Percentiles rank a stretch among this genome's conserved stretches.
Conservation (phyloP, 23 tunicate genomes). For the Phallusia fumigata region DNA sequence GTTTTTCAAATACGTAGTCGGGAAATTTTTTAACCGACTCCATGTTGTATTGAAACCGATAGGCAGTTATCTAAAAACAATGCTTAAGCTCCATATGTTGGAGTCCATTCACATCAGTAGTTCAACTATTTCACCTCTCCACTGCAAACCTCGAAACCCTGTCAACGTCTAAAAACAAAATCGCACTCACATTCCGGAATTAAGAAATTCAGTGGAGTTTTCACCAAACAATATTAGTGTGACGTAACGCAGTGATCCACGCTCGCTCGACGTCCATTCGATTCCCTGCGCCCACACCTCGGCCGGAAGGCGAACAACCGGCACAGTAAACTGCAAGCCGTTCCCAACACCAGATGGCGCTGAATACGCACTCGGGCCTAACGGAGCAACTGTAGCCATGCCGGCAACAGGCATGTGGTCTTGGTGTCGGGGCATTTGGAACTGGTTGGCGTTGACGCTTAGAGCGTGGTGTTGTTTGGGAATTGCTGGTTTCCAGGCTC, state of each 20-base stretch:
- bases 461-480: not conserved
- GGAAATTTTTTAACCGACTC: too few relatives aligned
- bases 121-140: too few relatives aligned
- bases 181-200: not conserved
- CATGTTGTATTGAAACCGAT: too few relatives aligned
- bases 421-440: not conserved
- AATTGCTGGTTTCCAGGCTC: not conserved
- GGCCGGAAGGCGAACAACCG: not conserved
- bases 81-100: too few relatives aligned
- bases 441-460: not conserved
- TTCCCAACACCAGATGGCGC: not conserved
- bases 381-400: not conserved
- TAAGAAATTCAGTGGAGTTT: not conserved
- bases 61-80: too few relatives aligned
- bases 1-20: too few relatives aligned
- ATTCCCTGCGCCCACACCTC: not conserved
- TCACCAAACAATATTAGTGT: not conserved
- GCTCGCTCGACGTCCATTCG: not conserved
- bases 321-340: not conserved
- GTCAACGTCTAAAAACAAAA: too few relatives aligned
- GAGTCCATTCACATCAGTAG: too few relatives aligned
- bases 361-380: not conserved
- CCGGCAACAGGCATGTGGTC: not conserved
- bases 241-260: conserved; percentile 1
- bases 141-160: too few relatives aligned